Evolutionary conservation across 2,888 invertebrate species (phyloP).

Genomic region (Drosophila borborema): DNA sequence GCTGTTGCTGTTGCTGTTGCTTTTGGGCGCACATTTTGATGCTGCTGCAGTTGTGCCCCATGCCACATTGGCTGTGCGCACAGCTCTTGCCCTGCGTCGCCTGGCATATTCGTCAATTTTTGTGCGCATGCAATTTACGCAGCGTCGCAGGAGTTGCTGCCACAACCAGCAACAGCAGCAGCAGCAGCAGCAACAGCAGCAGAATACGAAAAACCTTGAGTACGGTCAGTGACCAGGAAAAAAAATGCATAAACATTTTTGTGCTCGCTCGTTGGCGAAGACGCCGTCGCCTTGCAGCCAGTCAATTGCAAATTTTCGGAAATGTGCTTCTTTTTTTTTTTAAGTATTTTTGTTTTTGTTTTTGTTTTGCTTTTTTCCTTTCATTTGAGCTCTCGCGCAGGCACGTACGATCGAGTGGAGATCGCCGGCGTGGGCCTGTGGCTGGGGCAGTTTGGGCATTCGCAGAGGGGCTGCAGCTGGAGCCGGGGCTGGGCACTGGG

Average conservation of each 20-base stretch:
- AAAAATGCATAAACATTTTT: conserved; percentile 83
- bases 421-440: conserved; percentile 50
- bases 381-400: conserved; percentile 17
- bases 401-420: conserved; percentile 60
- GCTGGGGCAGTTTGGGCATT: conserved; percentile 28
- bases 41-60: conserved; percentile 46
- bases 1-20: conserved; percentile 30
- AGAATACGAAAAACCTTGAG: conserved; percentile 84
- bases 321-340: conserved; percentile 49
- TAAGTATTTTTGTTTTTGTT: conserved; percentile 32
- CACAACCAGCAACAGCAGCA: conserved; percentile 28
- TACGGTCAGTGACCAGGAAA: conserved; percentile 84
- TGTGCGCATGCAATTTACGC: conserved; percentile 82
- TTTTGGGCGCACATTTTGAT: conserved; percentile 74
- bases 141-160: conserved; percentile 66
- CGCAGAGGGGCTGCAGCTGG: conserved; percentile 18
- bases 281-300: conserved; percentile 54
- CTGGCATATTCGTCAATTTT: conserved; percentile 81
- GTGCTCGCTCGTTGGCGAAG: conserved; percentile 56
- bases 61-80: conserved; percentile 25
- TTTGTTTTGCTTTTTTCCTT: background rate
- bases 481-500: conserved; percentile 23
- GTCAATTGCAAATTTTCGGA: conserved; percentile 82
- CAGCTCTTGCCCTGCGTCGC: conserved; percentile 65
- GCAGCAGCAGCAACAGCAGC: conserved; percentile 30